These are phyloP conservation scores for Myiotriccus ornatus DNA, from an alignment of 2,797 vertebrate species.

Conservation along the genomic window DNA sequence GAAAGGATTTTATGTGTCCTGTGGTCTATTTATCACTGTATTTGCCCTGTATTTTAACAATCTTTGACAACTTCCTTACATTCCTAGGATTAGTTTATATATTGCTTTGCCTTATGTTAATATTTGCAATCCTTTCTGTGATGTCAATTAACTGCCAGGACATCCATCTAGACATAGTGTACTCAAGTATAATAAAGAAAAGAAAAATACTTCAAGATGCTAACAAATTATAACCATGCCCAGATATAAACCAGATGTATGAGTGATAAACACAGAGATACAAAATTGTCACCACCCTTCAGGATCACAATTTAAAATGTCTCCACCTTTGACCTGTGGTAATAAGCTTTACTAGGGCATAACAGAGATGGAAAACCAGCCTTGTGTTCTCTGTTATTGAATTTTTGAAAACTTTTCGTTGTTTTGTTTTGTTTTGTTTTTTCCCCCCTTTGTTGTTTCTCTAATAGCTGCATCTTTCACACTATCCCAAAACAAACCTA, in stretches of 20 bases:
- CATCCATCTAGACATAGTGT: slow-evolving; percentile 29
- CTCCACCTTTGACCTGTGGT: slow-evolving; percentile 21
- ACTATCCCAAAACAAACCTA: background rate
- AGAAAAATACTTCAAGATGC: slow-evolving; percentile 69
- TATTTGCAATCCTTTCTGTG: slow-evolving; percentile 46
- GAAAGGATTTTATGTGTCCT: background rate
- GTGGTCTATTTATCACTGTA: background rate
- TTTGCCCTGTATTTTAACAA: background rate
- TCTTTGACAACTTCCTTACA: slow-evolving; percentile 35
- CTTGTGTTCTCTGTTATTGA: background rate
- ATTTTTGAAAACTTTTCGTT: background rate
- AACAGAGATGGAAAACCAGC: background rate
- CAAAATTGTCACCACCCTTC: slow-evolving; percentile 58
- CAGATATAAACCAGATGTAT: slow-evolving; percentile 65
- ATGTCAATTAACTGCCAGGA: slow-evolving; percentile 48
- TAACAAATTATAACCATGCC: slow-evolving; percentile 48
- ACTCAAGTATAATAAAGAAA: slow-evolving; percentile 46
- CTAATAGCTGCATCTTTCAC: background rate
- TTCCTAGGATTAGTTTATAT: slow-evolving; percentile 32
- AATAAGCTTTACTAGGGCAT: background rate
- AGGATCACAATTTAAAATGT: slow-evolving; percentile 40
- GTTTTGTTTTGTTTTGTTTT: background rate
- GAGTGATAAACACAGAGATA: slow-evolving; percentile 65
- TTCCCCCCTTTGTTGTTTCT: background rate
- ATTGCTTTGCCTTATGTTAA: slow-evolving; percentile 50